A percentile compares a stretch with the other conserved stretches of the same genome.
Evolutionary conservation across 1,140 invertebrate species (phyloP).

Genomic region (Drosophila mojavensis): DNA sequence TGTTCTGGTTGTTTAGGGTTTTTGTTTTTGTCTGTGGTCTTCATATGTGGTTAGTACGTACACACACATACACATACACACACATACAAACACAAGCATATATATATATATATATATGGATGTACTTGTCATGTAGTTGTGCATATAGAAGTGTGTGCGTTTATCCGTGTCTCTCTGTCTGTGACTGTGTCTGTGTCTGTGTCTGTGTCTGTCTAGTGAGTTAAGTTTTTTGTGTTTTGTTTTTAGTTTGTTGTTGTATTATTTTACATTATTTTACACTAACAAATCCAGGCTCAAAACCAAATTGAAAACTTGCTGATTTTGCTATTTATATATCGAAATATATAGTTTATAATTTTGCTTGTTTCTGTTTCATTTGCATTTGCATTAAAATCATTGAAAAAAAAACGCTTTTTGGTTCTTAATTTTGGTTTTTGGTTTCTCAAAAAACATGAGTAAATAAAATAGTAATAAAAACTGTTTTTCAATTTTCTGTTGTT

Average conservation of each 20-base stretch:
- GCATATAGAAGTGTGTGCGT: neutral
- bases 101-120: neutral
- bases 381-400: conserved; percentile 33
- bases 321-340: conserved; percentile 47
- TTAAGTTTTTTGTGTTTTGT: conserved; percentile 36
- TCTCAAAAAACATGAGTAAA: conserved; percentile 42
- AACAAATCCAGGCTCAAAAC: conserved; percentile 84
- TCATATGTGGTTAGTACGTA: neutral
- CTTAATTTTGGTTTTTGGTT: conserved; percentile 16
- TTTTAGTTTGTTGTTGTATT: conserved; percentile 46
- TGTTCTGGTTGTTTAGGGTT: conserved; percentile 11
- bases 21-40: neutral
- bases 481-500: conserved; percentile 6
- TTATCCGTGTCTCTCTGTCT: conserved; percentile 15
- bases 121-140: neutral
- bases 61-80: neutral
- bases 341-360: conserved; percentile 23
- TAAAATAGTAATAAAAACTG: conserved; percentile 52
- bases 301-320: conserved; percentile 63
- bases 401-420: conserved; percentile 45
- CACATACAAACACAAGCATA: neutral
- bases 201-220: conserved; percentile 34
- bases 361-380: conserved; percentile 47
- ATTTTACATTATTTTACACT: conserved; percentile 73
- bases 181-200: neutral